These are phyloP conservation scores for human (Homo sapiens) DNA, from an alignment of 2,113 vertebrate species.

Conservation along the genomic window DNA sequence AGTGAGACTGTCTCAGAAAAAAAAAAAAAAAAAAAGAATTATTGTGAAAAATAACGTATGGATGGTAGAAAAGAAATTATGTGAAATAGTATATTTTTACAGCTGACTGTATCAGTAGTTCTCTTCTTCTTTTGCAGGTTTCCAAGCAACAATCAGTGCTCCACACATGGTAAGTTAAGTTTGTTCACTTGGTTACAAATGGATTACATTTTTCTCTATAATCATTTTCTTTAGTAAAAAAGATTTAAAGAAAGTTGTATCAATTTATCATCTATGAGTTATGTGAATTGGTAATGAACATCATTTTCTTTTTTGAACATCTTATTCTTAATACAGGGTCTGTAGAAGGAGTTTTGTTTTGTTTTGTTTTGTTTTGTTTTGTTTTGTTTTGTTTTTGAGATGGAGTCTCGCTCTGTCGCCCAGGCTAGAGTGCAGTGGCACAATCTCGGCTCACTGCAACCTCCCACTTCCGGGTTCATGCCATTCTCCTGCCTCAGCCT, in stretches of 20 bases:
- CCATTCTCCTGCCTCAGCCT: no score
- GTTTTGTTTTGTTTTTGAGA: no score
- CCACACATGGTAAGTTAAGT: constrained; percentile 96
- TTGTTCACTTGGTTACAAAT: constrained; percentile 6
- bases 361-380: not conserved
- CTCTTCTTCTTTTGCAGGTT: constrained; percentile 88
- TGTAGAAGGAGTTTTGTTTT: not conserved
- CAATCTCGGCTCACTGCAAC: no score
- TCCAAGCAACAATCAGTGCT: constrained; percentile 99
- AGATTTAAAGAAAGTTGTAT: not conserved
- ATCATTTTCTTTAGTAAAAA: constrained; percentile 18
- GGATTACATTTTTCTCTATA: not conserved
- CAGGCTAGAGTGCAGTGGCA: no score
- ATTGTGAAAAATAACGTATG: not conserved
- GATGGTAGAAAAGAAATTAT: constrained; percentile 7
- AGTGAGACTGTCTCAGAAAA: no score
- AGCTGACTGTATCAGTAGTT: not conserved
- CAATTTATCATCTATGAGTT: constrained; percentile 14
- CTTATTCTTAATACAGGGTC: not conserved
- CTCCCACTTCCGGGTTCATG: no score
- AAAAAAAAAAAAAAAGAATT: not conserved
- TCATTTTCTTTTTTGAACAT: not conserved
- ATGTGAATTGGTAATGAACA: not conserved
- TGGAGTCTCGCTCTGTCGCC: no score
- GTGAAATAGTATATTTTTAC: not conserved